Base-by-base conservation (phyloP, 2,113 vertebrate species). In the Melospiza melodia region DNA sequence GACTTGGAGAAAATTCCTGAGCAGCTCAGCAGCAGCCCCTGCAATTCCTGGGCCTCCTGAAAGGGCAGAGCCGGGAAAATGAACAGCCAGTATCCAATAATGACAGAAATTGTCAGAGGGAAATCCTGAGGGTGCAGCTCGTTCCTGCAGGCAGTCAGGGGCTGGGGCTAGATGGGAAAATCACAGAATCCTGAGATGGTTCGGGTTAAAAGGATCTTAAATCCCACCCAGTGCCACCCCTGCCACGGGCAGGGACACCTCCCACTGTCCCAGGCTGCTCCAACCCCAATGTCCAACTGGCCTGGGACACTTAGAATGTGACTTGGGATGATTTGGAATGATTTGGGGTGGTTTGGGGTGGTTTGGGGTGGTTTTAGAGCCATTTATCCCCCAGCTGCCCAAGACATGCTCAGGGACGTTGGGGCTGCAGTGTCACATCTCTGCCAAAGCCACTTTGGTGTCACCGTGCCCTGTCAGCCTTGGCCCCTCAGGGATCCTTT, bases 51-150 rank as follows among this genome's bases (percentile, higher is more conserved):
- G 2, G 33, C 31, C 46, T 68, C 1, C 6, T 10, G 10, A 24
- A 81, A 41, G 59, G 28, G 33, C 54, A n/a, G 44, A 51, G 65
- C 4, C 3, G 8, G 30, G 39, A 7, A 58, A 30, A 57, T 0
- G 11, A 65, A 5, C 15, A 11, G 13, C 44, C 20, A 0, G 14
- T 10, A 20, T 8, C 12, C 33, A 25, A 2, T 0, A 37, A 4
- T 0, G 35, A 15, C 9, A 57, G 55, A 8, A 78, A 55, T 0
- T 1, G 3, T 4, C 15, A 2, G 15, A 10, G 19, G 37, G 43
- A 69, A 48, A n/a, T 2, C 8, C 7, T 0, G 27, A 52, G 59
- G 7, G 4, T 3, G 33, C 31, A 46, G 0, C 17, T 30, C 3
- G 2, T 5, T 55, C 19, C 48, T 35, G 28, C 35, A 7, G 3